A percentile compares a stretch with the other conserved stretches of the same genome.
These are phyloP conservation scores for Calephelis nemesis DNA, from an alignment of 1,140 invertebrate genomes.

Conservation along the genomic window DNA sequence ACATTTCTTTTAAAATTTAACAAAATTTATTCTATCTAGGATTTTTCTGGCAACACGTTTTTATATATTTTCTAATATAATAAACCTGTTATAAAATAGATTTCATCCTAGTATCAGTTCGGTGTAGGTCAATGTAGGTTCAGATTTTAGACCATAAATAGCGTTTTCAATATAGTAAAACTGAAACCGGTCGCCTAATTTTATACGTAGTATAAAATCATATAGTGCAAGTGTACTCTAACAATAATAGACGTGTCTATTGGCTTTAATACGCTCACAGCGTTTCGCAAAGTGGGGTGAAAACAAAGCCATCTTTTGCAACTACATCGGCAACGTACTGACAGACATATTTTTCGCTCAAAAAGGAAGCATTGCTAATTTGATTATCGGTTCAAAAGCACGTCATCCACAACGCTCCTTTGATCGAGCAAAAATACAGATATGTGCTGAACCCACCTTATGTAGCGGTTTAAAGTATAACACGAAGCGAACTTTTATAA, in stretches of 20 bases:
- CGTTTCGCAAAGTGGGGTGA: neutral
- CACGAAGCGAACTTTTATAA: slow-evolving; percentile 25
- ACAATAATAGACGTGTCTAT: neutral
- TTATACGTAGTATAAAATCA: no score
- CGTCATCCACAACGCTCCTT: slow-evolving; percentile 71
- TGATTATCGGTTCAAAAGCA: slow-evolving; percentile 75
- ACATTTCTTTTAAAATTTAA: no score
- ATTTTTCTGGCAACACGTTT: no score
- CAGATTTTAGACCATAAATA: no score
- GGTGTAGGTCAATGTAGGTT: no score
- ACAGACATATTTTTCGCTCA: slow-evolving; percentile 72
- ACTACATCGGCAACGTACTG: slow-evolving; percentile 32
- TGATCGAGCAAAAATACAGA: slow-evolving; percentile 77
- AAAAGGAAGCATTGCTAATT: slow-evolving; percentile 74
- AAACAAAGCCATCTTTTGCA: slow-evolving; percentile 10
- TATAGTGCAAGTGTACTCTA: no score
- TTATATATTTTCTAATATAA: no score
- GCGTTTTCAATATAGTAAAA: no score
- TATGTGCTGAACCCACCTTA: slow-evolving; percentile 60
- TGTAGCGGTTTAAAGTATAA: slow-evolving; percentile 28
- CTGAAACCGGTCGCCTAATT: no score
- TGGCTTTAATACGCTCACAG: neutral
- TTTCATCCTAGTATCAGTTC: no score
- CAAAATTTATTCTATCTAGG: no score
- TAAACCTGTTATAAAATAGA: no score